phyloP scores from a whole-genome alignment of 2,888 invertebrate genomes.

The Disparrhopalites patrizii region DNA sequence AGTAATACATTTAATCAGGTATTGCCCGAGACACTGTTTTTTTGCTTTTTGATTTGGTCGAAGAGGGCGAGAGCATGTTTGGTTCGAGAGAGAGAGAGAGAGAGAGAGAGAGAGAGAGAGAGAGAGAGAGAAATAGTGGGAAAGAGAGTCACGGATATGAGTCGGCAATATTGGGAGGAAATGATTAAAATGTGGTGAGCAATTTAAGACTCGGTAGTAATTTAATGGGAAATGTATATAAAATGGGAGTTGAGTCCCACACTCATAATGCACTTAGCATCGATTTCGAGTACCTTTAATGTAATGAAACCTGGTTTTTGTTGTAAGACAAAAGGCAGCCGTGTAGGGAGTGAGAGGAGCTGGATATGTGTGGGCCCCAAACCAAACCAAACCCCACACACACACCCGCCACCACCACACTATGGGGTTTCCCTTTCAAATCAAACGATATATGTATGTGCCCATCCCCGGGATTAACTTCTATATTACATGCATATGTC shows the following conservation, averaged over 20 bases:
- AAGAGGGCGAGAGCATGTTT: no score
- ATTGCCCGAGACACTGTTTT: no score
- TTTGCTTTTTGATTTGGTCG: no score
- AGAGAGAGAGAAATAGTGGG: no score
- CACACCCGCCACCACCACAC: not conserved
- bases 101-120: no score
- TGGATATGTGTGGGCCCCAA: not conserved
- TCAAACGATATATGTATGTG: not conserved
- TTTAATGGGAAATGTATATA: not conserved
- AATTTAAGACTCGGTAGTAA: not conserved
- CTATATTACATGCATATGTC: not conserved
- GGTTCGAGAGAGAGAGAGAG: no score
- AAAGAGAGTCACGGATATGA: not conserved
- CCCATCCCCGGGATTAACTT: no score
- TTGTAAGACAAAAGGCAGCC: not conserved
- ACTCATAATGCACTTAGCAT: slow-evolving; percentile 22
- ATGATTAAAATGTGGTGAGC: not conserved
- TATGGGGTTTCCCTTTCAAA: no score
- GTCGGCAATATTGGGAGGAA: not conserved
- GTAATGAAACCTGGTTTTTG: slow-evolving; percentile 15
- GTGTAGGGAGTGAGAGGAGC: not conserved
- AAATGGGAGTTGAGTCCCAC: not conserved
- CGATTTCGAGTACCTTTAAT: slow-evolving; percentile 21
- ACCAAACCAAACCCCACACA: not conserved
- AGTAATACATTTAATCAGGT: no score